Evolutionary conservation across 2,113 vertebrate genomes (phyloP).

Genomic region (Bujurquina vittata): DNA sequence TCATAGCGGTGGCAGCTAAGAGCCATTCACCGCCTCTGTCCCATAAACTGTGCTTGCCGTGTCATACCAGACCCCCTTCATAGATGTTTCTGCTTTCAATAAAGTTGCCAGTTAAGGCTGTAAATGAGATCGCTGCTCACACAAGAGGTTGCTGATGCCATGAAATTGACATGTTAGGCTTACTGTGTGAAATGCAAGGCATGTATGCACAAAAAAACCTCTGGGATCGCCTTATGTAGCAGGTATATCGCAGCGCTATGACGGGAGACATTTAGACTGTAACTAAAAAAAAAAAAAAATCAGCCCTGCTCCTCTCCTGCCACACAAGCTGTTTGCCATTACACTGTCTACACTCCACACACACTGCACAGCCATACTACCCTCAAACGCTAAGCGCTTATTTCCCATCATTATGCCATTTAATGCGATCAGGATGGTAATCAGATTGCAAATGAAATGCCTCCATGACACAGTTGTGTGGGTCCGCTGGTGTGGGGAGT

Average conservation of each 20-base stretch:
- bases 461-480: constrained; percentile 78
- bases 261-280: constrained; percentile 3
- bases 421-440: constrained; percentile 87
- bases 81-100: constrained; percentile 66
- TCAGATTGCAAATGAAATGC: constrained; percentile 85
- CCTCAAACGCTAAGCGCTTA: constrained; percentile 80
- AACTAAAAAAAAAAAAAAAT: background rate
- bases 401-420: constrained; percentile 83
- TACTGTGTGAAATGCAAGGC: constrained; percentile 8
- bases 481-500: constrained; percentile 47
- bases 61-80: constrained; percentile 71
- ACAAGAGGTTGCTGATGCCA: constrained; percentile 11
- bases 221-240: background rate
- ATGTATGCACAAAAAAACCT: background rate
- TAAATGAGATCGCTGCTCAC: constrained; percentile 45
- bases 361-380: constrained; percentile 45
- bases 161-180: constrained; percentile 10
- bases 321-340: constrained; percentile 68
- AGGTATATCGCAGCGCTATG: background rate
- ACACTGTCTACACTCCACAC: constrained; percentile 44
- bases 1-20: constrained; percentile 75
- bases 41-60: constrained; percentile 68
- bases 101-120: constrained; percentile 50
- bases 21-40: constrained; percentile 68
- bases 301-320: constrained; percentile 2